Conservation (phyloP, 2,113 vertebrate genomes). For the Tyrannus savana region DNA sequence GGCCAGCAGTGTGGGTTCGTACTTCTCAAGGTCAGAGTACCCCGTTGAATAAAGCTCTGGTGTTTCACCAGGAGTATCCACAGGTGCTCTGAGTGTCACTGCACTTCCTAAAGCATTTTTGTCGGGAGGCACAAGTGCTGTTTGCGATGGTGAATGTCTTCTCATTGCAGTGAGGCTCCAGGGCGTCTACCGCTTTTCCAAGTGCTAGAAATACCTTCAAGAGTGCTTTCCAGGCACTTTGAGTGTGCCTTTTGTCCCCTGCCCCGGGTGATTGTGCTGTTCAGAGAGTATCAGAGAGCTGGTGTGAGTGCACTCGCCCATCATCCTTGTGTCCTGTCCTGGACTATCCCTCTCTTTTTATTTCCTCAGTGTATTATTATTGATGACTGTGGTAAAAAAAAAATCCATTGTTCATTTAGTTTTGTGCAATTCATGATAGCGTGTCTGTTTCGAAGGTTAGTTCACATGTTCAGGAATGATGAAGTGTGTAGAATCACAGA, state of each 20-base stretch:
- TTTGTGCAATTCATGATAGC: background rate
- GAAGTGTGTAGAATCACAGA: background rate
- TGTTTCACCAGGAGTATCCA: background rate
- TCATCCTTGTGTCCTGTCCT: background rate
- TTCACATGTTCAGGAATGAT: background rate
- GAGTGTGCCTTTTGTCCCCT: background rate
- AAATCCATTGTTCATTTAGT: background rate
- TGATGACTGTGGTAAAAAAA: background rate
- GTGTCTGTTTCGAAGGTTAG: background rate
- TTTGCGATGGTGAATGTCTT: background rate
- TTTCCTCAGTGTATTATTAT: background rate
- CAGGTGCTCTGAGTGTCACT: background rate
- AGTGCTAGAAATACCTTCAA: background rate
- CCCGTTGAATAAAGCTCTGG: accelerated
- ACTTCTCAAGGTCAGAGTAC: background rate
- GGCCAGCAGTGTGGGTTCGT: background rate
- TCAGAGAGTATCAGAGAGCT: background rate
- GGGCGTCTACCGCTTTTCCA: background rate
- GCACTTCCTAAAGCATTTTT: background rate
- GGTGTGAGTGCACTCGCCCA: accelerated
- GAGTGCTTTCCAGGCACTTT: background rate
- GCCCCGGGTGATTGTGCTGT: too few relatives aligned
- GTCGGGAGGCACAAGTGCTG: background rate
- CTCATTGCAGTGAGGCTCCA: background rate
- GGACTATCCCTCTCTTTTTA: background rate